Evolutionary conservation across 2,113 vertebrate species (phyloP), one percentile per base, ranked within the genome.

Genomic region (Seriola dumerili): DNA sequence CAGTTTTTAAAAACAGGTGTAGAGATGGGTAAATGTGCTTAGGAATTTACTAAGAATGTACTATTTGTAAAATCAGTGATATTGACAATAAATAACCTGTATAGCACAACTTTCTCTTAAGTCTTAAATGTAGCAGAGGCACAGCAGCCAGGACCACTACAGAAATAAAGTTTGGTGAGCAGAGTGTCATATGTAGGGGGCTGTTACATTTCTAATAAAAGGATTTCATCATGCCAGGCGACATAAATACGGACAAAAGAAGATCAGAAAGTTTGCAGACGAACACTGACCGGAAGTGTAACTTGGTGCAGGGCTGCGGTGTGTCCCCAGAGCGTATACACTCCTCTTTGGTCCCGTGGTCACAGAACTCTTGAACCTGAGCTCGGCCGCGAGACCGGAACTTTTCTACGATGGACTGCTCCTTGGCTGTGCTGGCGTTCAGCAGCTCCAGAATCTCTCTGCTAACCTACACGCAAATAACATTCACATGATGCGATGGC

Each of bases 311-410:
- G 0, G 97, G 97, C 66, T 96, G 92, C 0, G 96, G 96, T 0
- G 94, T 94, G 73, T 97, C 96, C 3, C 94, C 96, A 12, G 96
- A 97, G 23, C 95, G 96, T 78, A 96, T 87, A 34, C 97, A 98
- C 78, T 98, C 97, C 80, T 98, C 97, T 89, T 99, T 98, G 86
- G 97, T 99, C 78, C 97, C 97, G 38, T 97, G 96, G 80, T 99
- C 97, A 50, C 97, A 99, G 91, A 99, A 99, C 85, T 98, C 97
- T 83, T 98, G 97, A 3, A 99, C 97, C 85, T 98, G 97, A 57
- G 97, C 97, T 14, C 97, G 94, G 17, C 97, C 97, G 0, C 97
- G 96, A 0, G 97, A 99, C 1, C 97, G 94, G 74, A 98, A 98
- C 90, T 98, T 98, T 85, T 98, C 97, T 85, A 99, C 97, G 23